Evolutionary conservation across 2,888 invertebrate genomes (phyloP).

Genomic region (Aromia moschata): DNA sequence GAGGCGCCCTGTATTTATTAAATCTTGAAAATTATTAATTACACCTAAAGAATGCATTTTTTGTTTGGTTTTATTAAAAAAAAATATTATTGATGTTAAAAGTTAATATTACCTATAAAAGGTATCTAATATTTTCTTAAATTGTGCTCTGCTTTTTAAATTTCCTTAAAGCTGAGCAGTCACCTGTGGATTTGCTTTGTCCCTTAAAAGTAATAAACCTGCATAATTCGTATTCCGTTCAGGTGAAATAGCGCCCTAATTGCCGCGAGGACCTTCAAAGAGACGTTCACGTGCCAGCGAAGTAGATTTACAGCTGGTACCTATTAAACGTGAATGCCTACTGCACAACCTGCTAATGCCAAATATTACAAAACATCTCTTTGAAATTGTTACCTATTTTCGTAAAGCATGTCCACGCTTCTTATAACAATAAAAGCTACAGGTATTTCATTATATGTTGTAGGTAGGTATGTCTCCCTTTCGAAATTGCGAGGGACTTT

Average conservation of each 20-base stretch:
- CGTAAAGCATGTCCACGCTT: constrained; percentile 28
- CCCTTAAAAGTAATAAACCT: no score
- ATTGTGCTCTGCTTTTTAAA: no score
- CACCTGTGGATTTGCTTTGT: no score
- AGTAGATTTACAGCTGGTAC: constrained; percentile 13
- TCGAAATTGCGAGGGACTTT: constrained; percentile 39
- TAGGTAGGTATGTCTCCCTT: constrained; percentile 30
- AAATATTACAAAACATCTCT: constrained; percentile 26
- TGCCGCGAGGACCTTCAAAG: background rate
- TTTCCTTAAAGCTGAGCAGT: no score
- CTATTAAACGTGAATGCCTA: constrained; percentile 12
- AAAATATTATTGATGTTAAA: no score
- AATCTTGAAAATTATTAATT: no score
- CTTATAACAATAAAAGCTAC: constrained; percentile 22
- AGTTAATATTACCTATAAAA: no score
- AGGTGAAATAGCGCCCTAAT: background rate
- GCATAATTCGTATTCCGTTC: no score
- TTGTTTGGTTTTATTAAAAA: no score
- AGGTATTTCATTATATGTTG: constrained; percentile 21
- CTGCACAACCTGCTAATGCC: constrained; percentile 19
- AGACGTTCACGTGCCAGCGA: constrained; percentile 9
- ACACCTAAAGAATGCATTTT: no score
- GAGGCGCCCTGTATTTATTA: no score
- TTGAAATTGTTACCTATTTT: constrained; percentile 25
- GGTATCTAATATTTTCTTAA: no score